These are phyloP conservation scores for Drosophila repleta DNA, from an alignment of 1,140 invertebrate species.

Conservation along the genomic window DNA sequence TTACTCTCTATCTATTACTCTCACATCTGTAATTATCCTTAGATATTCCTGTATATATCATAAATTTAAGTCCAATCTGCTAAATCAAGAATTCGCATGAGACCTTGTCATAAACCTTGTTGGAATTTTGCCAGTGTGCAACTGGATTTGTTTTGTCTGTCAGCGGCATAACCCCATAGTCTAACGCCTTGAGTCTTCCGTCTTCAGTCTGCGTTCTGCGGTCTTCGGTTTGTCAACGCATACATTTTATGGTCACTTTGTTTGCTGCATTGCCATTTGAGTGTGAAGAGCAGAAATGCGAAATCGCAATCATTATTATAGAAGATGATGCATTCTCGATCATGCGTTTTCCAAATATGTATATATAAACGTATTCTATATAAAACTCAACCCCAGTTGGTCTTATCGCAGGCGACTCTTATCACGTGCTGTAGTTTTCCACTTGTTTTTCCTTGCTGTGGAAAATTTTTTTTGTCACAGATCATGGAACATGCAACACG, in stretches of 20 bases:
- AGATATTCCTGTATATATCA: no score
- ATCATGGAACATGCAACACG: constrained; percentile 18
- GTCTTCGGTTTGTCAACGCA: constrained; percentile 30
- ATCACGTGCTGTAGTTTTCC: constrained; percentile 80
- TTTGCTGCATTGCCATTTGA: constrained; percentile 56
- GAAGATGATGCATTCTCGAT: not conserved
- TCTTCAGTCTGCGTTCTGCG: not conserved
- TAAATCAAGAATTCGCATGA: constrained; percentile 28
- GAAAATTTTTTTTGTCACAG: constrained; percentile 60
- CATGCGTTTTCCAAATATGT: constrained; percentile 23
- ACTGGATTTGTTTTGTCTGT: not conserved
- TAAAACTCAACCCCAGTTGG: constrained; percentile 1
- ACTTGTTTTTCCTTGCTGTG: constrained; percentile 56
- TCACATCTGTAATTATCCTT: no score
- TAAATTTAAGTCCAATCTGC: no score
- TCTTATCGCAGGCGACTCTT: constrained; percentile 57
- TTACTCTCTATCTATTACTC: no score
- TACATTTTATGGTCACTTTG: constrained; percentile 21
- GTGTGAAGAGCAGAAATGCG: constrained; percentile 34
- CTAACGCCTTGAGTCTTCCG: constrained; percentile 6
- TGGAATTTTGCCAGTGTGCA: constrained; percentile 35
- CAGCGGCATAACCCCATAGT: not conserved
- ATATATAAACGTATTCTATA: constrained; percentile 1
- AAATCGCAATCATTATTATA: constrained; percentile 14
- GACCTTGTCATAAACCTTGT: constrained; percentile 36